Percentiles rank a stretch among this genome's conserved stretches.
These are phyloP conservation scores for Mesocentrotus franciscanus DNA, from an alignment of 53 echinoderm and acorn worm genomes.

Conservation along the genomic window DNA sequence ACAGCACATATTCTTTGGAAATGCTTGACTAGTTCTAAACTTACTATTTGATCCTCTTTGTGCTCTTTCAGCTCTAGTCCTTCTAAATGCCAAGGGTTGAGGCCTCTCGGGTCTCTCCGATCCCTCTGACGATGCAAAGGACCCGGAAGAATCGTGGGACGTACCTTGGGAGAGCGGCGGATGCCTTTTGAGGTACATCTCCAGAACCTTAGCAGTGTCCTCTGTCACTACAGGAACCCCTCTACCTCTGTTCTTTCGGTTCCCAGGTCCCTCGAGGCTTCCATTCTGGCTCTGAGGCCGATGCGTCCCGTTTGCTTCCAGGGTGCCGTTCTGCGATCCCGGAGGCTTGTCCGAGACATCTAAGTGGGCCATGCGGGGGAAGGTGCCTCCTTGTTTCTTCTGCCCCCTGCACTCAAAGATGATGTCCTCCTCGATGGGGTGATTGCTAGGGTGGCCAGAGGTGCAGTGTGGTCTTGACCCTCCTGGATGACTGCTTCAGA, in stretches of 20 bases:
- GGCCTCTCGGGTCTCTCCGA: conserved; percentile 79
- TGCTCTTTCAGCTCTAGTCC: conserved; percentile 83
- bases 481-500: conserved; percentile 42
- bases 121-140: conserved; percentile 76
- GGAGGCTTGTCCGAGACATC: conserved; percentile 55
- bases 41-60: conserved; percentile 89
- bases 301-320: conserved; percentile 80
- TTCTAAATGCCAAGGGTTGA: conserved; percentile 78
- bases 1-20: not conserved
- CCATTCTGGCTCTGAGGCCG: conserved; percentile 65
- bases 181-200: conserved; percentile 88
- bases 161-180: conserved; percentile 31
- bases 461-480: conserved; percentile 37
- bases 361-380: conserved; percentile 60
- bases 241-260: conserved; percentile 79
- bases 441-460: conserved; percentile 52
- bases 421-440: conserved; percentile 49
- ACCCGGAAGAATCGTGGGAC: conserved; percentile 66
- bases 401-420: conserved; percentile 13
- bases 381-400: conserved; percentile 55
- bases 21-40: not conserved
- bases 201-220: conserved; percentile 93
- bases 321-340: conserved; percentile 77
- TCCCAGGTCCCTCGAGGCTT: conserved; percentile 73
- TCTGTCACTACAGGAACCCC: conserved; percentile 82